Evolutionary conservation across 2,888 invertebrate species (phyloP).

Genomic region (Cephus pygmeus): DNA sequence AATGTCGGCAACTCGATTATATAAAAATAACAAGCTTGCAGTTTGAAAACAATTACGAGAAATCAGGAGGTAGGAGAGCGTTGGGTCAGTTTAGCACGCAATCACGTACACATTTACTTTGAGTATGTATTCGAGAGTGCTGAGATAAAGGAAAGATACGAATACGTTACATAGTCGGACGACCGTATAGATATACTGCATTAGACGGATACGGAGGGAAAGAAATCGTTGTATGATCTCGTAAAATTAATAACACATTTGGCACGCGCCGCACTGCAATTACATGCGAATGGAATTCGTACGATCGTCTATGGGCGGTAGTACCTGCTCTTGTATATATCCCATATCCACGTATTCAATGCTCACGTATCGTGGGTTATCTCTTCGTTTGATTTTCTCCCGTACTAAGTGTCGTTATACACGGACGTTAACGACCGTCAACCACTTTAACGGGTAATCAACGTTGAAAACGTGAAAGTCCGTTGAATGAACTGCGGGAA

Average conservation of each 20-base stretch:
- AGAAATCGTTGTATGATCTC: neutral
- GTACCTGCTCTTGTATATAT: neutral
- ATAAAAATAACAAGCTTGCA: neutral
- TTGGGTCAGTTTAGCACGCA: neutral
- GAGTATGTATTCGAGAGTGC: neutral
- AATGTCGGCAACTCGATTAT: neutral
- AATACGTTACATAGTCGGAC: neutral
- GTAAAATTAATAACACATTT: neutral
- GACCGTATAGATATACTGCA: neutral
- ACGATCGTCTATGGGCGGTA: neutral
- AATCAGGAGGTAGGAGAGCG: neutral
- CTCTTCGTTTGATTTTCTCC: neutral
- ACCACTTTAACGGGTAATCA: neutral
- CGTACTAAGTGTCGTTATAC: neutral
- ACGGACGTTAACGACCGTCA: neutral
- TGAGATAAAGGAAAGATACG: neutral
- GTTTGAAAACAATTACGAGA: neutral
- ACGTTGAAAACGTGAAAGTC: neutral
- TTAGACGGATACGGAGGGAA: neutral
- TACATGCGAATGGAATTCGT: neutral
- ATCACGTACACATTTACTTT: neutral
- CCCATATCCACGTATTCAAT: neutral
- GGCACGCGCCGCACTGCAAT: neutral
- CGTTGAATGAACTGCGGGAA: neutral
- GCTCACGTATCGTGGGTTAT: neutral